A percentile compares a stretch with the other conserved stretches of the same genome.
Conservation (phyloP, 2,797 vertebrate genomes). For the Botia kubotai region DNA sequence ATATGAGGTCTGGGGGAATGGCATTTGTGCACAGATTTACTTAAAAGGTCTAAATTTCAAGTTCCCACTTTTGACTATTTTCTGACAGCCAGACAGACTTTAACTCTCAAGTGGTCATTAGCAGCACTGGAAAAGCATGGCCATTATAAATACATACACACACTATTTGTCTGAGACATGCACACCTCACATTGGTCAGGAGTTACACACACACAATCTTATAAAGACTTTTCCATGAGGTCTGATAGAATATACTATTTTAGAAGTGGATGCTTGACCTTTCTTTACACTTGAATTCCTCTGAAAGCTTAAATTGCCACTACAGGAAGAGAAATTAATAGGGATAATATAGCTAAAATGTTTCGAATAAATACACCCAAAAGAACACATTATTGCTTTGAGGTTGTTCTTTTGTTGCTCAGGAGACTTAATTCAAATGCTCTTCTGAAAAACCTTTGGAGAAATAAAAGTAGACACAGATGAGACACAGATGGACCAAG, state of each 20-base stretch:
- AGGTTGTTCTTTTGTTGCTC: neutral
- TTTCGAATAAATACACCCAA: neutral
- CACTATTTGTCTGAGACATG: neutral
- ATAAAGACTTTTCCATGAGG: neutral
- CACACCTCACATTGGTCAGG: neutral
- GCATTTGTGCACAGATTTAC: neutral
- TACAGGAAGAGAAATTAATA: neutral
- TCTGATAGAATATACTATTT: neutral
- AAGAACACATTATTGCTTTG: neutral
- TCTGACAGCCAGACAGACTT: neutral
- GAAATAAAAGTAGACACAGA: neutral
- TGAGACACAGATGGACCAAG: neutral
- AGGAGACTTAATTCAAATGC: neutral
- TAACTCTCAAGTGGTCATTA: slow-evolving; percentile 30
- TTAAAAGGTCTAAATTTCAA: neutral
- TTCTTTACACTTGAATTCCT: neutral
- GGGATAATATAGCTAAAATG: neutral
- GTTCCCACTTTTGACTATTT: slow-evolving; percentile 3
- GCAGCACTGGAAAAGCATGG: slow-evolving; percentile 4
- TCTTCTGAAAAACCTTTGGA: neutral
- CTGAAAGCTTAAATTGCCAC: neutral
- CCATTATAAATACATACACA: neutral
- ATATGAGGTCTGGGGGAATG: neutral
- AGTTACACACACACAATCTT: neutral
- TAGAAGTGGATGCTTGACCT: slow-evolving; percentile 17